These are phyloP conservation scores for Borostomias antarcticus DNA, from an alignment of 2,797 vertebrate species.

Conservation along the genomic window DNA sequence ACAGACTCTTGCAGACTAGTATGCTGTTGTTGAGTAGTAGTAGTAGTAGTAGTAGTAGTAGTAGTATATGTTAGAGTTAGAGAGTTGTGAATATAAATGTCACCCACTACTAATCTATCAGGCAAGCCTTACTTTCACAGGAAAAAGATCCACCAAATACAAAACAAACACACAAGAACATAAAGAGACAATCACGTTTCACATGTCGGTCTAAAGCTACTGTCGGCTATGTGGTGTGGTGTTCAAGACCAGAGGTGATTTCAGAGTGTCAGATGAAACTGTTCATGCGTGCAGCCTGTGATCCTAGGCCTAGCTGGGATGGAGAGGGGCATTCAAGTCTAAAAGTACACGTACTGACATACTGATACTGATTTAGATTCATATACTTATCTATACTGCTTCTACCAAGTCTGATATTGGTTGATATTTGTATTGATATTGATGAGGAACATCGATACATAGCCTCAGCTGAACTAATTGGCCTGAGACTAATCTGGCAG, in stretches of 20 bases:
- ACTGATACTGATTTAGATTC: conserved; percentile 68
- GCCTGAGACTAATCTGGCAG: too few relatives aligned
- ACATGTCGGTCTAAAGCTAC: conserved; percentile 31
- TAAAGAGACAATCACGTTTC: conserved; percentile 64
- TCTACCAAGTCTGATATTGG: too few relatives aligned
- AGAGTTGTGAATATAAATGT: conserved; percentile 43
- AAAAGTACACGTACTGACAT: too few relatives aligned
- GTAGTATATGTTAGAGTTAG: conserved; percentile 33
- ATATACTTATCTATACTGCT: too few relatives aligned
- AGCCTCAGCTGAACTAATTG: too few relatives aligned
- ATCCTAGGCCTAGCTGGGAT: conserved; percentile 15
- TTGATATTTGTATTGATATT: too few relatives aligned
- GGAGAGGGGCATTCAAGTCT: too few relatives aligned
- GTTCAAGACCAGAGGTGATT: conserved; percentile 42
- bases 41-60: conserved; percentile 53
- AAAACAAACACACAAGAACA: conserved; percentile 58
- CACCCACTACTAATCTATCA: conserved; percentile 55
- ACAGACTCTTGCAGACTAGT: conserved; percentile 34
- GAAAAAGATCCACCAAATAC: conserved; percentile 44
- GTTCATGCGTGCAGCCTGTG: conserved; percentile 79
- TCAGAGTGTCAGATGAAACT: conserved; percentile 72
- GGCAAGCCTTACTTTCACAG: conserved; percentile 52
- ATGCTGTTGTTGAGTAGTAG: conserved; percentile 50
- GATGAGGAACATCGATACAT: too few relatives aligned
- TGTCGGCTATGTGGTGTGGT: conserved; percentile 27